These are phyloP conservation scores for Sciurus carolinensis DNA, from an alignment of 2,797 vertebrate species.

Conservation along the genomic window DNA sequence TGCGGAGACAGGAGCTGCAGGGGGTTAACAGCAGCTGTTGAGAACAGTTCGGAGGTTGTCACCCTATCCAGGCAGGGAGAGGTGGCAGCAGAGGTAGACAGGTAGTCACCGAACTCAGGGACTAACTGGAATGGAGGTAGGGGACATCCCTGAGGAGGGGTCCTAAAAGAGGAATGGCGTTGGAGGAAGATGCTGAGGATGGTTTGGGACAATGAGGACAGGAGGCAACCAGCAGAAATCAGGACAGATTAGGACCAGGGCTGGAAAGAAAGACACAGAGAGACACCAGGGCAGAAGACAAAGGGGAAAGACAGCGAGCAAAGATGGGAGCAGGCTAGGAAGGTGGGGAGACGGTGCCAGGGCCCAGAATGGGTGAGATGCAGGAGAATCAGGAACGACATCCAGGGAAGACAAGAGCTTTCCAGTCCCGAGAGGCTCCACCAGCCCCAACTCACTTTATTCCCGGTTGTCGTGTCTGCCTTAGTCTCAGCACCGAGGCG, in stretches of 20 bases:
- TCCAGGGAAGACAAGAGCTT: background rate
- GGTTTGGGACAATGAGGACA: background rate
- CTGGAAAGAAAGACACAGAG: background rate
- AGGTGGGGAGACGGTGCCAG: background rate
- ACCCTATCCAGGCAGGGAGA: background rate
- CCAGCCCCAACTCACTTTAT: constrained; percentile 89
- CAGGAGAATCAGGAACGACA: background rate
- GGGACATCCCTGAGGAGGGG: background rate
- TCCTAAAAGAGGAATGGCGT: background rate
- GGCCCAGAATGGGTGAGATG: accelerated
- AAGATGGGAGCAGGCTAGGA: background rate
- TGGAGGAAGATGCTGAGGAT: background rate
- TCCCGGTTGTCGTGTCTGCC: constrained; percentile 89
- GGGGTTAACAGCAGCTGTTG: background rate
- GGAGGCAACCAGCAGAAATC: background rate
- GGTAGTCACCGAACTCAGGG: background rate
- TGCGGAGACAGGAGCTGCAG: background rate
- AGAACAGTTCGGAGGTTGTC: background rate
- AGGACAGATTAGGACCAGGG: background rate
- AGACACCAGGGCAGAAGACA: background rate
- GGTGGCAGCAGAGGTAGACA: background rate
- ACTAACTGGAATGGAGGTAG: background rate
- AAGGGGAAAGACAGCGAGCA: background rate
- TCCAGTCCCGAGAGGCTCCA: accelerated
- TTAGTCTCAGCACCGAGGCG: constrained; percentile 95